These are phyloP conservation scores for Melitaea cinxia DNA, from an alignment of 1,140 invertebrate species.

Conservation along the genomic window DNA sequence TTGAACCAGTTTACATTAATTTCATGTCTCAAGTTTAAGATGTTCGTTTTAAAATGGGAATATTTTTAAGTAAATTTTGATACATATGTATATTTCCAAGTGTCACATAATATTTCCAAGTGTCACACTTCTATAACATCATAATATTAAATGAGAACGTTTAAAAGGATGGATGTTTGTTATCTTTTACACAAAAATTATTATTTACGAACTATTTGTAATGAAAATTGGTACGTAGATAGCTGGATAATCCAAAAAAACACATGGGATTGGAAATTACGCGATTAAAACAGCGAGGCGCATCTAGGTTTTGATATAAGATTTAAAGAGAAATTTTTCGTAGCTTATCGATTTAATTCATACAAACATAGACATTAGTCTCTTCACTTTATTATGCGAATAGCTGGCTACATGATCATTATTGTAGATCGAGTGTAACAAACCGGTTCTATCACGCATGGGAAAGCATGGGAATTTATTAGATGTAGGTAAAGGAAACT, in stretches of 20 bases:
- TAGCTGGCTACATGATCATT: constrained; percentile 18
- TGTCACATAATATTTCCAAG: too few species aligned
- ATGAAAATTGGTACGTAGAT: too few species aligned
- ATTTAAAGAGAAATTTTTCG: background rate
- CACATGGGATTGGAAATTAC: too few species aligned
- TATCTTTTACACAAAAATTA: too few species aligned
- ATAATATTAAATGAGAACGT: too few species aligned
- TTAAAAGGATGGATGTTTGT: too few species aligned
- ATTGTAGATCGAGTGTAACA: constrained; percentile 16
- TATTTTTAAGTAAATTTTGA: too few species aligned
- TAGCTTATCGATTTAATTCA: background rate
- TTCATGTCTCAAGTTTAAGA: background rate
- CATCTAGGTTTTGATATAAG: background rate
- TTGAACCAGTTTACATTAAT: background rate
- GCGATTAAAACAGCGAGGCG: background rate
- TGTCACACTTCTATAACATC: too few species aligned
- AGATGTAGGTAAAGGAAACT: constrained; percentile 5
- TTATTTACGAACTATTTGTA: too few species aligned
- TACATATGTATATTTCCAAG: too few species aligned
- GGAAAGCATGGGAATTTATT: constrained; percentile 23
- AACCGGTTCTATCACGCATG: constrained; percentile 15
- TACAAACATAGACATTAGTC: background rate
- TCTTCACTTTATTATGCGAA: constrained; percentile 2
- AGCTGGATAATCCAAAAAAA: too few species aligned
- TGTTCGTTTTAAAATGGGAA: too few species aligned